phyloP scores from a whole-genome alignment of 2,888 invertebrate species.

The Chironomus riparius region DNA sequence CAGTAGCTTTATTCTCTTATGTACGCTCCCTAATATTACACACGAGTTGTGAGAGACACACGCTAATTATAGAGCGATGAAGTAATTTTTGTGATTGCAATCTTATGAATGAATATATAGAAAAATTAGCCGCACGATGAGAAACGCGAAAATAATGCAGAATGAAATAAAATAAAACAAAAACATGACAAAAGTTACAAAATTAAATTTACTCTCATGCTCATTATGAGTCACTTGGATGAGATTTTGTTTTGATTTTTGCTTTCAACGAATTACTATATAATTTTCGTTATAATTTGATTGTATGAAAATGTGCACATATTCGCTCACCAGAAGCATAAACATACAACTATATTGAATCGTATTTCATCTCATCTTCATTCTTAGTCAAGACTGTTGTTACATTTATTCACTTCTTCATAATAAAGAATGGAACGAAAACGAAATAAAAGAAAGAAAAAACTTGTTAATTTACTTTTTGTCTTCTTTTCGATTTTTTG shows the following conservation, averaged over 20 bases:
- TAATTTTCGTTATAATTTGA: not conserved
- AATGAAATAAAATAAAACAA: too few species aligned
- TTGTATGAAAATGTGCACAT: not conserved
- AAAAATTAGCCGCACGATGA: not conserved
- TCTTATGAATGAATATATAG: not conserved
- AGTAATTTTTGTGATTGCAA: not conserved
- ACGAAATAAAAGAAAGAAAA: not conserved
- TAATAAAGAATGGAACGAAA: not conserved
- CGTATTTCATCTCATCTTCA: not conserved
- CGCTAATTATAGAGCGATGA: conserved; percentile 1
- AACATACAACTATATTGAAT: too few species aligned
- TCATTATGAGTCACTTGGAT: not conserved
- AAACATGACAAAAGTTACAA: not conserved
- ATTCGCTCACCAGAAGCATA: not conserved
- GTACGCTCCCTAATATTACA: too few species aligned
- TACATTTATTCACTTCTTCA: not conserved
- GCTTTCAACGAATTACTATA: not conserved
- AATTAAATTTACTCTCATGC: not conserved
- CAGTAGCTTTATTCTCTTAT: too few species aligned
- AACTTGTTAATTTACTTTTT: not conserved
- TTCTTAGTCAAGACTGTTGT: not conserved
- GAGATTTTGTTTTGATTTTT: not conserved
- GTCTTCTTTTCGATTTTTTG: not conserved
- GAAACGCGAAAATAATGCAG: not conserved
- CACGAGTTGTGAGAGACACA: not conserved